Evolutionary conservation across 2,888 invertebrate species (phyloP).

Genomic region (Acanthosepion pharaonis): DNA sequence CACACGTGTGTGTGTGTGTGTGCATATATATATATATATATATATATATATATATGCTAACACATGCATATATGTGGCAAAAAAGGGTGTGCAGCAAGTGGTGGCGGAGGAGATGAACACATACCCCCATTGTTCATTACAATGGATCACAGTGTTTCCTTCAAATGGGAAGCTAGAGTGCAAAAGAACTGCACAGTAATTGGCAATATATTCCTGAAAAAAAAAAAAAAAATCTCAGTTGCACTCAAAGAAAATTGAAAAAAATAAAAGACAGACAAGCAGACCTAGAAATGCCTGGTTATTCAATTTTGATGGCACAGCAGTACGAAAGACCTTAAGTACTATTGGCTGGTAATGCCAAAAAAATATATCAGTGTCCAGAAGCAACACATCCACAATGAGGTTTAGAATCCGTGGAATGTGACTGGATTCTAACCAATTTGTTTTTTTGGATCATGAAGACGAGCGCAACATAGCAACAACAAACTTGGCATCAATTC

Average conservation of each 20-base stretch:
- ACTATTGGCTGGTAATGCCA: neutral
- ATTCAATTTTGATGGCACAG: neutral
- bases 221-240: neutral
- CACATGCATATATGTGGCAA: slow-evolving; percentile 18
- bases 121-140: neutral
- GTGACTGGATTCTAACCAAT: neutral
- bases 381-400: neutral
- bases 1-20: neutral
- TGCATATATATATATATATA: too few relatives aligned
- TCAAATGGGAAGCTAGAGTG: neutral
- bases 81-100: slow-evolving; percentile 10
- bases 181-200: neutral
- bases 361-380: neutral
- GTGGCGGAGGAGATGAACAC: neutral
- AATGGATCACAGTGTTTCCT: neutral
- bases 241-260: neutral
- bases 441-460: neutral
- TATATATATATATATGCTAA: neutral
- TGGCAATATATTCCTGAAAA: neutral
- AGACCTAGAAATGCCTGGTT: slow-evolving; percentile 20
- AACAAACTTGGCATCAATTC: neutral
- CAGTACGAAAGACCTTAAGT: slow-evolving; percentile 16
- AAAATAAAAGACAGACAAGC: neutral
- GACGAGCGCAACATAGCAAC: slow-evolving; percentile 1
- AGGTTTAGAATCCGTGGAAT: neutral